Conservation (phyloP, 2,113 vertebrate genomes). For the Brachyistius frenatus region DNA sequence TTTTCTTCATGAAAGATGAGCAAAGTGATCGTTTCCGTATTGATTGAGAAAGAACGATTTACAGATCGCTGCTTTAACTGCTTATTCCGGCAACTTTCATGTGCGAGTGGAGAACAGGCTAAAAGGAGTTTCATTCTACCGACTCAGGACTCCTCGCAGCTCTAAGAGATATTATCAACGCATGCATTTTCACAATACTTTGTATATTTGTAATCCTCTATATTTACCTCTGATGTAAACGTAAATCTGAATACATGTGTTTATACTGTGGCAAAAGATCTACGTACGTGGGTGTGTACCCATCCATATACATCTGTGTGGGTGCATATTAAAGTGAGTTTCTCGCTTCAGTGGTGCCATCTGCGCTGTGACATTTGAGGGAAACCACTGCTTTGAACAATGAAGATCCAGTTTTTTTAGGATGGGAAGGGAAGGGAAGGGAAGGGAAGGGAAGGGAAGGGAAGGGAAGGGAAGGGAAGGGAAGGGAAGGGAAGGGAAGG, state of each 20-base stretch:
- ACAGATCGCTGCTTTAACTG: not conserved
- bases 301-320: not conserved
- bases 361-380: slow-evolving; percentile 16
- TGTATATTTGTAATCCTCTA: not conserved
- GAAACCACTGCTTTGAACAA: not conserved
- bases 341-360: slow-evolving; percentile 13
- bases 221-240: slow-evolving; percentile 4
- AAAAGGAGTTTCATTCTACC: slow-evolving; percentile 12
- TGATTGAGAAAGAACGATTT: slow-evolving; percentile 34
- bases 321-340: slow-evolving; percentile 9
- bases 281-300: not conserved
- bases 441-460: no score
- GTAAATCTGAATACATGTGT: not conserved
- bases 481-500: no score
- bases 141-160: not conserved
- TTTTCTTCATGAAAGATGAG: slow-evolving; percentile 24
- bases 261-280: not conserved
- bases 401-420: not conserved
- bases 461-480: no score
- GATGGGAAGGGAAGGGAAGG: no score
- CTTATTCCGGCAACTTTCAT: slow-evolving; percentile 23
- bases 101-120: not conserved
- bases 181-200: slow-evolving; percentile 2
- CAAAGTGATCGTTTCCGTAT: slow-evolving; percentile 54
- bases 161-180: not conserved